These are phyloP conservation scores for Taenaris catops DNA, from an alignment of 2,888 invertebrate genomes.

Conservation along the genomic window DNA sequence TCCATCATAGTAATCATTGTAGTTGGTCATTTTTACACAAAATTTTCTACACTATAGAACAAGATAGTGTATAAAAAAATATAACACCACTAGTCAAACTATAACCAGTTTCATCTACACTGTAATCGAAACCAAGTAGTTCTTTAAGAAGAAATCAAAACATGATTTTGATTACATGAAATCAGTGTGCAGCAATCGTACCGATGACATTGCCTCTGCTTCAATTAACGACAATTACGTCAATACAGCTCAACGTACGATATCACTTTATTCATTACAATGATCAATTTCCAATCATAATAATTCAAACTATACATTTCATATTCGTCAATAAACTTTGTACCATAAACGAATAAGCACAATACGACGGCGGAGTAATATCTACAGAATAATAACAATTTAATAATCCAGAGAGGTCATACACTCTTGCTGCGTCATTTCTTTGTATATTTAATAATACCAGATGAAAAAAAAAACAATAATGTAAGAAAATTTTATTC, in stretches of 20 bases:
- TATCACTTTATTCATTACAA: constrained; percentile 21
- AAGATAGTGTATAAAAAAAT: constrained; percentile 5
- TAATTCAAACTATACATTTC: constrained; percentile 1
- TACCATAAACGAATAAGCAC: too few species aligned
- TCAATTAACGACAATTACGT: constrained; percentile 19
- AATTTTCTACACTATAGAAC: constrained; percentile 8
- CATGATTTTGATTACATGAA: constrained; percentile 1
- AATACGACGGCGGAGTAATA: too few species aligned
- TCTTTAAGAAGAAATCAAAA: constrained; percentile 9
- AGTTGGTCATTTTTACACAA: constrained; percentile 38
- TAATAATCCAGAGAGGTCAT: too few species aligned
- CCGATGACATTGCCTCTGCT: constrained; percentile 12
- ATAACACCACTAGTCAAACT: background rate
- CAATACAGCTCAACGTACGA: constrained; percentile 22
- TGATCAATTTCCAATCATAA: constrained; percentile 17
- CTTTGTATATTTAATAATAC: too few species aligned
- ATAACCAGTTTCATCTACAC: background rate
- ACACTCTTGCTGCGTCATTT: too few species aligned
- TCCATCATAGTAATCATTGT: constrained; percentile 83
- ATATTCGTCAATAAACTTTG: too few species aligned
- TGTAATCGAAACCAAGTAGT: background rate
- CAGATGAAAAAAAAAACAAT: too few species aligned
- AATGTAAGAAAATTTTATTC: too few species aligned
- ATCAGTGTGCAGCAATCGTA: constrained; percentile 9
- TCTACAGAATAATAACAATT: too few species aligned